phyloP scores from a whole-genome alignment of 2,797 vertebrate species.

The Sus cebifrons region DNA sequence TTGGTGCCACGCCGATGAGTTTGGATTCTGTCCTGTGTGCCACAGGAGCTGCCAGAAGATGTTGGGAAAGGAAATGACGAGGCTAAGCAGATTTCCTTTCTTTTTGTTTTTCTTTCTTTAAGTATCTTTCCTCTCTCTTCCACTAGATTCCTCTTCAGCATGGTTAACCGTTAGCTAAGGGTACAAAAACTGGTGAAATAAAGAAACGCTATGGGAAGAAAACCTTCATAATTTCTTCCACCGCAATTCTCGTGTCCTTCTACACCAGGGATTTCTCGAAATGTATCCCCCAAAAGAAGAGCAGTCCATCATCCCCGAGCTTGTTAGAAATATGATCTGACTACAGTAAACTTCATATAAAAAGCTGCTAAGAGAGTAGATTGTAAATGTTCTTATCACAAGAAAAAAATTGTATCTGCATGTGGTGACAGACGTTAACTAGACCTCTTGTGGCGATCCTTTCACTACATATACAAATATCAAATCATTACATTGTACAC shows the following conservation, averaged over 20 bases:
- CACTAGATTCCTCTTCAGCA: neutral
- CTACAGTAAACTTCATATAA: neutral
- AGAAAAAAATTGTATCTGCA: neutral
- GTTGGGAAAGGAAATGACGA: neutral
- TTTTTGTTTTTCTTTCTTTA: neutral
- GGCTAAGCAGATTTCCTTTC: neutral
- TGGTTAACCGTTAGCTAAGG: neutral
- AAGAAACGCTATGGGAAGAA: neutral
- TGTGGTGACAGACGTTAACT: neutral
- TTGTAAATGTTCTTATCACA: neutral
- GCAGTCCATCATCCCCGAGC: neutral
- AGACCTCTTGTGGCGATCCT: neutral
- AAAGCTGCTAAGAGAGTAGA: neutral
- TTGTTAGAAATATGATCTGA: neutral
- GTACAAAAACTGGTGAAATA: neutral
- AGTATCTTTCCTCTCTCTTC: neutral
- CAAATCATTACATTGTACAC: neutral
- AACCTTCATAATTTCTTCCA: neutral
- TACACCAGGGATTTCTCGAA: neutral
- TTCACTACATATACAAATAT: neutral
- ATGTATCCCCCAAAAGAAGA: neutral
- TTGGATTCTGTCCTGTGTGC: neutral
- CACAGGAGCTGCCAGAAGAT: neutral
- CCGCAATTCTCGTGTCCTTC: neutral
- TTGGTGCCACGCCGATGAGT: accelerated